phyloP scores from a whole-genome alignment of 2,797 vertebrate genomes.

The Meda fulgida region DNA sequence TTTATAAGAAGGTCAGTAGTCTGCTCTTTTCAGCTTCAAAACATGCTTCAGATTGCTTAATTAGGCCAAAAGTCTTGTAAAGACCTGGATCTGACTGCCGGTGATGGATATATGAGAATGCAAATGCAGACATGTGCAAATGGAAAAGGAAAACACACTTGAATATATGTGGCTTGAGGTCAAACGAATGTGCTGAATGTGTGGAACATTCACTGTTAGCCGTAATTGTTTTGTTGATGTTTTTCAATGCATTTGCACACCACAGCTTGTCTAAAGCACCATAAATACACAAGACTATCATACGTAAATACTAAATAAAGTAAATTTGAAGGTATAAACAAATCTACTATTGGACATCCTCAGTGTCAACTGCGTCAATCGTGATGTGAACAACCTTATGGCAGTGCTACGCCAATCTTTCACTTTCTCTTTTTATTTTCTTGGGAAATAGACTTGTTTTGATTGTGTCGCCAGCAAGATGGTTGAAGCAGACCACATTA shows the following conservation, averaged over 20 bases:
- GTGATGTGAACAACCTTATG: not conserved
- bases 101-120: constrained; percentile 55
- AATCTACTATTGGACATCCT: not conserved
- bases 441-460: constrained; percentile 6
- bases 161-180: not conserved
- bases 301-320: not conserved
- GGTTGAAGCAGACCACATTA: constrained; percentile 25
- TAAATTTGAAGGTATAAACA: not conserved
- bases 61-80: constrained; percentile 77
- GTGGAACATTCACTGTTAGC: constrained; percentile 25
- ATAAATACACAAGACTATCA: not conserved
- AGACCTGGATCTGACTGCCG: constrained; percentile 64
- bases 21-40: constrained; percentile 76
- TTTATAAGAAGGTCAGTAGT: constrained; percentile 81
- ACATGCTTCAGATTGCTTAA: constrained; percentile 83
- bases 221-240: constrained; percentile 26
- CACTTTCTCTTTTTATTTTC: constrained; percentile 3
- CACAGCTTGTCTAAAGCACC: not conserved
- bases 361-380: not conserved
- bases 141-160: constrained; percentile 20
- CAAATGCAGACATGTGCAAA: not conserved
- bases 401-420: not conserved
- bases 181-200: constrained; percentile 14
- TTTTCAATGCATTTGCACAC: constrained; percentile 14
- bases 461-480: constrained; percentile 10